Percentiles rank a stretch among this genome's conserved stretches.
Conservation (phyloP, 1,140 invertebrate genomes). For the Papilio helenus region DNA sequence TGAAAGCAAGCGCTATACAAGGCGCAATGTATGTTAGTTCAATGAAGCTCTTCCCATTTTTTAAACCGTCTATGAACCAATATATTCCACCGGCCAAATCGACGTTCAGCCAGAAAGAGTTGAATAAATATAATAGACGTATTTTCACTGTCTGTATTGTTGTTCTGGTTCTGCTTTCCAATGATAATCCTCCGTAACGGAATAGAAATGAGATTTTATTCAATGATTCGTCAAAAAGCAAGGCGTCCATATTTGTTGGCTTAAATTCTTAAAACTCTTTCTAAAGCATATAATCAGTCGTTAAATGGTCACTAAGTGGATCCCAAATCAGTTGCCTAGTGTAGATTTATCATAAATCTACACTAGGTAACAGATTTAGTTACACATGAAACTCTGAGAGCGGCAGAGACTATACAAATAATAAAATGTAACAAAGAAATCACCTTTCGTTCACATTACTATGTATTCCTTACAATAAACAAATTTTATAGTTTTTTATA, state of each 20-base stretch:
- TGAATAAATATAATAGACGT: conserved; percentile 48
- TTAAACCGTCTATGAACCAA: conserved; percentile 47
- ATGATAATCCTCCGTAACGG: conserved; percentile 40
- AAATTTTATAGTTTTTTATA: too few species aligned
- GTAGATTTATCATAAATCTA: too few species aligned
- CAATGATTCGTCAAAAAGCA: conserved; percentile 48
- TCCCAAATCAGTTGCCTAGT: too few species aligned
- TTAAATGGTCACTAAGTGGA: background rate
- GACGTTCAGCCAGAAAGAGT: conserved; percentile 48
- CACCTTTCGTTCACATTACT: too few species aligned
- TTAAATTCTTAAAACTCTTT: too few species aligned
- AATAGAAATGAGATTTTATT: conserved; percentile 45
- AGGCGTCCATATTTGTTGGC: background rate
- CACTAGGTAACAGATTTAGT: too few species aligned
- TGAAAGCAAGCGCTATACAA: conserved; percentile 46
- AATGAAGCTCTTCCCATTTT: conserved; percentile 46
- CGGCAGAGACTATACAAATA: too few species aligned
- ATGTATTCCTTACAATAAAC: too few species aligned
- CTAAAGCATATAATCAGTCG: too few species aligned
- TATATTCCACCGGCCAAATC: conserved; percentile 45
- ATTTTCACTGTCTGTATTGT: conserved; percentile 41
- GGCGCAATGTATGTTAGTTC: conserved; percentile 53
- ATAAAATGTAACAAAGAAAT: too few species aligned
- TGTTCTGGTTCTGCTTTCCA: conserved; percentile 40
- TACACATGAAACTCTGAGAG: too few species aligned